Evolutionary conservation across 2,797 vertebrate species (phyloP), one percentile per base, ranked within the genome.

Genomic region (Fistularia tabacaria): DNA sequence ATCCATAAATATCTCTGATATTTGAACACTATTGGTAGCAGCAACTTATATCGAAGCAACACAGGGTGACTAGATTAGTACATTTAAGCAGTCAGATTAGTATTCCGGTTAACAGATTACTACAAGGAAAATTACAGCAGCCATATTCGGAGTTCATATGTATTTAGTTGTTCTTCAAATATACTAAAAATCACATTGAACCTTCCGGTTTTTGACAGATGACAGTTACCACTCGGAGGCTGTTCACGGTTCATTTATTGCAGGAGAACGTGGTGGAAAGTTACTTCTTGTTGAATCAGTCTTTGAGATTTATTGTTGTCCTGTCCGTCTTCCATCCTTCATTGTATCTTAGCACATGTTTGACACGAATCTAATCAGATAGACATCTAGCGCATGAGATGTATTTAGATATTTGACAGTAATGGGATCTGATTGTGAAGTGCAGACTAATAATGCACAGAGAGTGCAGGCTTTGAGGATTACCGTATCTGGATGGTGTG

Each of bases 81-180:
- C 83, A 85, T 80, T 80, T 83, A 80, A 82, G 54, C 25, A 54
- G 81, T 81, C 79, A 55, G 76, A 66, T 79, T 71, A 77, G 60
- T 54, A 56, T 52, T 57, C 49, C 42, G 46, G 64, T 75, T 52
- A 44, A 51, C 66, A 72, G 53, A 49, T 62, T 49, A 54, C 60
- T 38, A 62, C 55, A 64, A 79, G 69, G 61, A 63, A 59, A 54
- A 48, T 25, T 25, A 25, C 25, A 3, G 25, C 25, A 25, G 25
- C 25, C 25, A 25, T 25, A 3, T 25, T 25, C 25, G 5, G 25
- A 25, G 25, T 25, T 25, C 2, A 5, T 3, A 3, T 25, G 25
- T 25, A 25, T 25, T 25, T 25, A 25, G 25, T 25, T 25, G 25
- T 5, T 25, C 25, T 25, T 25, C 25, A 3, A 25, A 25, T 25